Conservation (phyloP, 2,888 invertebrate species). For the Cylindroiulus punctatus region DNA sequence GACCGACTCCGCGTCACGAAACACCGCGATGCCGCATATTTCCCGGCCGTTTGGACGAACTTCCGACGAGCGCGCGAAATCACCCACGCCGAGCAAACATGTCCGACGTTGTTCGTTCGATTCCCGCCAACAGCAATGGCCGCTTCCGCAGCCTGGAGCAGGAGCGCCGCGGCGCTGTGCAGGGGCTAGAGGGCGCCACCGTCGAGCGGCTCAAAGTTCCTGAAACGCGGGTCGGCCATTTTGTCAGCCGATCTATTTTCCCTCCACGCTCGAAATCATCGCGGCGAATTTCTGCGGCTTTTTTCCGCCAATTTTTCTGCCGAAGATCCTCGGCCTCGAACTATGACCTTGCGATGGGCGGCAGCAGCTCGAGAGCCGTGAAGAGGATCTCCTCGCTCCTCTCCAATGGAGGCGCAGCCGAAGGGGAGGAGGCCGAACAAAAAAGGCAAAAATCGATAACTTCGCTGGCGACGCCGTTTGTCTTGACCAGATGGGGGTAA, state of each 20-base stretch:
- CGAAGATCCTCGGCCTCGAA: background rate
- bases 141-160: background rate
- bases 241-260: no score
- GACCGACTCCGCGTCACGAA: no score
- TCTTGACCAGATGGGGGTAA: constrained; percentile 28
- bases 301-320: background rate
- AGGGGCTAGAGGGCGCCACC: background rate
- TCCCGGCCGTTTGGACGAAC: background rate
- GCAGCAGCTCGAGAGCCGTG: constrained; percentile 37
- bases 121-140: constrained; percentile 28
- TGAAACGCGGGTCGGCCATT: no score
- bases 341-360: constrained; percentile 15
- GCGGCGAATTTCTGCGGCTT: background rate
- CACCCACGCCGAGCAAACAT: background rate
- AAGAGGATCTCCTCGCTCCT: constrained; percentile 37
- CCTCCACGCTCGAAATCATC: background rate
- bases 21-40: background rate
- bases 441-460: constrained; percentile 22
- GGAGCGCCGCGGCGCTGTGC: background rate
- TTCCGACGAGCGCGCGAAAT: constrained; percentile 12
- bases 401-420: background rate
- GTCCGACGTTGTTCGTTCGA: constrained; percentile 25
- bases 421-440: background rate
- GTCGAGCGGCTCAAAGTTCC: background rate
- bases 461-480: background rate